Evolutionary conservation across 1,140 invertebrate species (phyloP).

Genomic region (Coboldia fuscipes): DNA sequence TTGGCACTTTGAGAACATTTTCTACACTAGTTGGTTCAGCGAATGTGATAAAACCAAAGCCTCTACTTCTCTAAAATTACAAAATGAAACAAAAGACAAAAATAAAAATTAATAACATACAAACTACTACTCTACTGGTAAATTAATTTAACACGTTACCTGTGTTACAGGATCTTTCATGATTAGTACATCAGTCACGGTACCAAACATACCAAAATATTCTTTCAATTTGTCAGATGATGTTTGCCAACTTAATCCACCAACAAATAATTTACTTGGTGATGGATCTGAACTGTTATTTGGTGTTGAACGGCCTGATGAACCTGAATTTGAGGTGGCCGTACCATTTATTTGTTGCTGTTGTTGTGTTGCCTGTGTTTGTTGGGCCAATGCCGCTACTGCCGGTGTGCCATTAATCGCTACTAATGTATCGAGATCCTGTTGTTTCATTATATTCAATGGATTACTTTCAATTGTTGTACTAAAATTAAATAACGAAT

Average conservation of each 20-base stretch:
- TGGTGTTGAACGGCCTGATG: conserved; percentile 52
- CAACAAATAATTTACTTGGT: conserved; percentile 75
- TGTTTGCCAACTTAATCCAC: conserved; percentile 78
- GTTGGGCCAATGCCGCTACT: conserved; percentile 13
- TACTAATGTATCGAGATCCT: conserved; percentile 14
- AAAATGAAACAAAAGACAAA: background rate
- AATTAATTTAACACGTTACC: conserved; percentile 28
- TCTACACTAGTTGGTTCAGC: conserved; percentile 71
- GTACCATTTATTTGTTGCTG: conserved; percentile 6
- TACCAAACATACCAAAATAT: conserved; percentile 80
- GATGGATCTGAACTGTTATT: conserved; percentile 45
- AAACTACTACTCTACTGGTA: background rate
- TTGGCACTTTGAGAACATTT: conserved; percentile 71
- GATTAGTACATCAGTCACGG: conserved; percentile 77
- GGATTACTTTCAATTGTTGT: conserved; percentile 29
- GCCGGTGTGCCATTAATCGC: conserved; percentile 17
- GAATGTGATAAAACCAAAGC: conserved; percentile 87
- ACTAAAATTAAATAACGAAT: conserved; percentile 9
- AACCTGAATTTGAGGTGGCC: conserved; percentile 17
- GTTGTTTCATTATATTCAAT: conserved; percentile 29
- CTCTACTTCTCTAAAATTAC: conserved; percentile 62
- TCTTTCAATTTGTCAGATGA: conserved; percentile 73
- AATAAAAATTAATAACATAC: background rate
- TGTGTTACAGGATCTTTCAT: conserved; percentile 88
- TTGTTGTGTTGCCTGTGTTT: conserved; percentile 5